Conservation (phyloP, 2,797 vertebrate species). For the Dendrocincla tyrannina region DNA sequence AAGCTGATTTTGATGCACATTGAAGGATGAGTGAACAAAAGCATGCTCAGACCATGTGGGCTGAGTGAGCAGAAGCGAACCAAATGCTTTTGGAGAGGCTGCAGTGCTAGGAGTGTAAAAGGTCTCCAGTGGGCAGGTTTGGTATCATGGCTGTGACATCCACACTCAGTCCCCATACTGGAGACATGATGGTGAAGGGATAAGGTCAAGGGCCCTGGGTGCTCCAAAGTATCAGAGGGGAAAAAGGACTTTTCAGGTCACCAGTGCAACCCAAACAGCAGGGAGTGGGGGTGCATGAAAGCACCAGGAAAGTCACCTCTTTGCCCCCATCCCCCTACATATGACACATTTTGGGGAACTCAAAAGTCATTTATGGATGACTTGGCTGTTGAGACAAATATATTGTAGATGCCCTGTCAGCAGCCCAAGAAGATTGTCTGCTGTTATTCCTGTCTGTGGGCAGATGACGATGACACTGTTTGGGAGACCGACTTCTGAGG, state of each 20-base stretch:
- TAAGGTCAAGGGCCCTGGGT: fast-evolving
- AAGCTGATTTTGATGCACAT: neutral
- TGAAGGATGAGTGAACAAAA: neutral
- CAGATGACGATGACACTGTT: neutral
- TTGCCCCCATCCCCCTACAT: neutral
- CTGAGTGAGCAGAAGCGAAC: neutral
- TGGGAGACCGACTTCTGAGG: neutral
- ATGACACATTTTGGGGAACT: neutral
- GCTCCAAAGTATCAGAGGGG: fast-evolving
- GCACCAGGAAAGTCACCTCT: neutral
- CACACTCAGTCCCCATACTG: neutral
- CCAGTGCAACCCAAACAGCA: neutral
- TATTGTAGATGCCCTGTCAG: neutral
- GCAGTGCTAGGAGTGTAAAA: neutral
- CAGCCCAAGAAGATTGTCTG: neutral
- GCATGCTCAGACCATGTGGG: fast-evolving
- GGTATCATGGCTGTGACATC: neutral
- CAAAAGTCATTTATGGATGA: neutral
- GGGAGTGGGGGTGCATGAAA: neutral
- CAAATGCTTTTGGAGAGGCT: fast-evolving
- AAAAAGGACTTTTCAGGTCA: neutral
- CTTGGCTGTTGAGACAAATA: neutral
- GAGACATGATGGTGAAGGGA: fast-evolving
- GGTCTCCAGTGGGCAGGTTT: fast-evolving
- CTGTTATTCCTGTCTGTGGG: neutral